Percentiles rank a stretch among this genome's conserved stretches.
These are phyloP conservation scores for Chloromyia formosa DNA, from an alignment of 2,888 invertebrate species.

Conservation along the genomic window DNA sequence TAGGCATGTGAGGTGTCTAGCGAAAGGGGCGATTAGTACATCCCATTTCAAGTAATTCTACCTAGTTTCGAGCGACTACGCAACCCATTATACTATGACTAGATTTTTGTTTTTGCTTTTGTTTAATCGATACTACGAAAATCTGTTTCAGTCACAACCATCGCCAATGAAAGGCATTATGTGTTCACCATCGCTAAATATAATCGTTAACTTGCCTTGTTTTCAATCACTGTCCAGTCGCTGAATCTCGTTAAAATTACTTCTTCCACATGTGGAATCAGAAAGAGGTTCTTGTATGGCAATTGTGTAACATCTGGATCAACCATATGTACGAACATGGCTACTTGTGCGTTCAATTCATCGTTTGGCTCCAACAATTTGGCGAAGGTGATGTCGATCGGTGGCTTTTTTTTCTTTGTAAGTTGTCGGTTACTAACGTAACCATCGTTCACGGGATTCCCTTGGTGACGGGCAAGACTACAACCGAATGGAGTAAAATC, in stretches of 20 bases:
- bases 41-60: no score
- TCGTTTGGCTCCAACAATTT: background rate
- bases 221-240: background rate
- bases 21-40: no score
- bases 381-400: background rate
- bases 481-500: background rate
- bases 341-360: background rate
- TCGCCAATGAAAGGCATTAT: background rate
- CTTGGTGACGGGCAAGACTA: background rate
- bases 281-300: conserved; percentile 16
- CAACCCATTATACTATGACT: no score
- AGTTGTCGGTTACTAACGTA: no score
- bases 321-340: conserved; percentile 1
- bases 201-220: background rate
- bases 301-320: conserved; percentile 29
- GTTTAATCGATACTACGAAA: background rate
- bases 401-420: background rate
- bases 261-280: conserved; percentile 34
- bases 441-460: background rate
- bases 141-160: background rate
- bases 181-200: background rate
- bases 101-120: no score
- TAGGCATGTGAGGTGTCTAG: no score
- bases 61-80: no score
- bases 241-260: conserved; percentile 38